Evolutionary conservation across 2,113 vertebrate genomes (phyloP).

Genomic region (Scatophagus argus): DNA sequence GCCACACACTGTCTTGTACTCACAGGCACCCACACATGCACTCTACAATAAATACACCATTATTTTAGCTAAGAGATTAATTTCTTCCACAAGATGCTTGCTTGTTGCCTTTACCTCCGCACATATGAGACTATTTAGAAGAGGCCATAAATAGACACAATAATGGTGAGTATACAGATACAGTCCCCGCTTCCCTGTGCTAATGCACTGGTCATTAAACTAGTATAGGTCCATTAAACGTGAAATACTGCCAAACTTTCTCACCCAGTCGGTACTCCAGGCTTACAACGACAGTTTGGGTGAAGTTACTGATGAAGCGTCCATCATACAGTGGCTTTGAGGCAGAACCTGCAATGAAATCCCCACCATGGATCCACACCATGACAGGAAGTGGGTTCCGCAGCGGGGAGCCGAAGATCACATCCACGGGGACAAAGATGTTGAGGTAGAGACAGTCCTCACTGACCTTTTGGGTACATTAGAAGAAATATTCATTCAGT

Average conservation of each 20-base stretch:
- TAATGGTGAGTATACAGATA: background rate
- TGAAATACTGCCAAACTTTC: background rate
- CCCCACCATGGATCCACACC: slow-evolving; percentile 86
- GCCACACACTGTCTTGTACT: background rate
- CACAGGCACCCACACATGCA: background rate
- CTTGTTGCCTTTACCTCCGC: background rate
- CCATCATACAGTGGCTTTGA: slow-evolving; percentile 85
- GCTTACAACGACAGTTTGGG: slow-evolving; percentile 80
- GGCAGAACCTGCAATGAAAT: slow-evolving; percentile 84
- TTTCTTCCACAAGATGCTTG: slow-evolving; percentile 19
- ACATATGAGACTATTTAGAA: background rate
- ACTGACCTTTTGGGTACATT: slow-evolving; percentile 73
- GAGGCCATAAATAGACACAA: background rate
- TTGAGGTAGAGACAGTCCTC: slow-evolving; percentile 87
- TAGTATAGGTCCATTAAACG: background rate
- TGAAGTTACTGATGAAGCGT: slow-evolving; percentile 85
- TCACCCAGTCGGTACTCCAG: slow-evolving; percentile 84
- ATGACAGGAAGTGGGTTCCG: slow-evolving; percentile 77
- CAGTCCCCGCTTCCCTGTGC: too few species aligned
- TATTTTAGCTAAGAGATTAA: slow-evolving; percentile 36
- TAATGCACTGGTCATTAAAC: background rate
- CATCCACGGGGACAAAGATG: slow-evolving; percentile 79
- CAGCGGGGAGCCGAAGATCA: slow-evolving; percentile 69
- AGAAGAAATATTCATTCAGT: background rate
- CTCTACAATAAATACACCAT: slow-evolving; percentile 2